Conservation (phyloP, 35 echinoderm and acorn worm species). For the Apostichopus californicus region DNA sequence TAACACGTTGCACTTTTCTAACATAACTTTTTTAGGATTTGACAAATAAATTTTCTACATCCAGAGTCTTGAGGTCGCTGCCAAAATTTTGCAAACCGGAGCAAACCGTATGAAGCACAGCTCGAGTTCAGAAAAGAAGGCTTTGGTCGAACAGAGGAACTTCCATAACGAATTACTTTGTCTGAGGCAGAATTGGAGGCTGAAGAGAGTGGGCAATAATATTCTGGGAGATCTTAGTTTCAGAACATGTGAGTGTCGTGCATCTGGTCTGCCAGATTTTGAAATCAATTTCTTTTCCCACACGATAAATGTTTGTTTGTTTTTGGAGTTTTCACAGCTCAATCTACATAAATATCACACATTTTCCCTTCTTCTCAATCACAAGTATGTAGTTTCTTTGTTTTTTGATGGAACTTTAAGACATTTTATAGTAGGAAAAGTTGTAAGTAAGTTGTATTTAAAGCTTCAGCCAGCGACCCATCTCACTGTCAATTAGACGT, state of each 20-base stretch:
- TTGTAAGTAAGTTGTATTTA: too few species aligned
- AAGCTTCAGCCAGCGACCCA: too few species aligned
- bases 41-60: not conserved
- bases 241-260: constrained; percentile 68
- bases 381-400: too few species aligned
- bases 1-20: not conserved
- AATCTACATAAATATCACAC: too few species aligned
- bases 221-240: constrained; percentile 97
- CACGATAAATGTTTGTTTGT: too few species aligned
- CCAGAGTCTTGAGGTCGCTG: constrained; percentile 28
- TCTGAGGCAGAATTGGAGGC: constrained; percentile 81
- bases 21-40: not conserved
- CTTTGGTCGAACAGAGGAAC: constrained; percentile 52
- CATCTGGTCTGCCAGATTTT: not conserved
- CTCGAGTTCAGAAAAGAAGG: constrained; percentile 43
- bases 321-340: too few species aligned
- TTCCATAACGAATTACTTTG: constrained; percentile 80
- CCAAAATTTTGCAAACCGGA: constrained; percentile 29
- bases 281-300: too few species aligned
- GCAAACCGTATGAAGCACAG: constrained; percentile 57
- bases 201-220: constrained; percentile 88
- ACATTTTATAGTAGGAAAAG: too few species aligned
- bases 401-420: too few species aligned
- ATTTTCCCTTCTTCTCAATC: too few species aligned
- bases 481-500: too few species aligned